These are phyloP conservation scores for Myotis vivesi DNA, from an alignment of 2,797 vertebrate species.

Conservation along the genomic window DNA sequence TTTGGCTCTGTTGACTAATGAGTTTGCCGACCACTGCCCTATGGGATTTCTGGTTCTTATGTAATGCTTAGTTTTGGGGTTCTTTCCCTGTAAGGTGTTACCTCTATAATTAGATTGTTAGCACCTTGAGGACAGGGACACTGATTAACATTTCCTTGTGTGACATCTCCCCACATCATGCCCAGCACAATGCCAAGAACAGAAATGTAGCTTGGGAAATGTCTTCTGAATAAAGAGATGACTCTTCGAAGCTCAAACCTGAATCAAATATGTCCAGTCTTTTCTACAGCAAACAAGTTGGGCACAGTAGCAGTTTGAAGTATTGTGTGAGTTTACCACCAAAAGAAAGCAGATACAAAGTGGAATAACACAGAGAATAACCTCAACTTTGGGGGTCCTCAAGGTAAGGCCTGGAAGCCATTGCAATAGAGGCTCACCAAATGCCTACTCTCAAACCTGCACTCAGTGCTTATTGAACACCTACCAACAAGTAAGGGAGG, in stretches of 20 bases:
- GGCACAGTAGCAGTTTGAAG: not conserved
- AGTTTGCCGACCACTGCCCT: no score
- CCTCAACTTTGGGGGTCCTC: not conserved
- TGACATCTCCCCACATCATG: rapidly evolving
- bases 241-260: not conserved
- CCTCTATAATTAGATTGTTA: not conserved
- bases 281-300: not conserved
- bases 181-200: not conserved
- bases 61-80: not conserved
- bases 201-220: not conserved
- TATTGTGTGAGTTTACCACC: not conserved
- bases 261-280: not conserved
- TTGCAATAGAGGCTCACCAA: not conserved
- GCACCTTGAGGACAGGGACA: not conserved
- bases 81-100: not conserved
- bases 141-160: not conserved
- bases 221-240: not conserved
- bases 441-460: not conserved
- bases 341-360: not conserved
- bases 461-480: not conserved
- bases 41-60: not conserved
- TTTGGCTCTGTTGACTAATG: no score
- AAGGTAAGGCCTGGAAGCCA: not conserved
- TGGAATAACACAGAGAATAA: not conserved
- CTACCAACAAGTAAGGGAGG: not conserved